These are phyloP conservation scores for Sinonovacula constricta DNA, from an alignment of 1,140 invertebrate species.

Conservation along the genomic window DNA sequence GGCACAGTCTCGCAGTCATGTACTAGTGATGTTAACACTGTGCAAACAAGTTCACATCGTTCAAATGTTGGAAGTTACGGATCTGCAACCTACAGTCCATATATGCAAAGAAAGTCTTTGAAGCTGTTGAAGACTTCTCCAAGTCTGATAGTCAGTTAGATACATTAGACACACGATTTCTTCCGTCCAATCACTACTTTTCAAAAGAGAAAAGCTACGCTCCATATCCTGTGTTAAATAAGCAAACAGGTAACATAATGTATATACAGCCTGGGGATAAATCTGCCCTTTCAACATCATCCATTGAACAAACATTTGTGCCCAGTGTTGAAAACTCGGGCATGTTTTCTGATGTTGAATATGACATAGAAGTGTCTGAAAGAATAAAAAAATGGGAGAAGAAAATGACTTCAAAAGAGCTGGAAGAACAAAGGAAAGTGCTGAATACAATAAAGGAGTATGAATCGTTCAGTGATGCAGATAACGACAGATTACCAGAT, in stretches of 20 bases:
- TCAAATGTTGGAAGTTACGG: slow-evolving; percentile 7
- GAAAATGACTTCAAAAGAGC: slow-evolving; percentile 49
- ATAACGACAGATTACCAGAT: slow-evolving; percentile 43
- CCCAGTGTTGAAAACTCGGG: slow-evolving; percentile 60
- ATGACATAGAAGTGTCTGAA: slow-evolving; percentile 74
- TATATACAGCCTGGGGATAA: slow-evolving; percentile 24
- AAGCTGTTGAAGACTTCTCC: slow-evolving; percentile 66
- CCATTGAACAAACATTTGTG: too few relatives aligned
- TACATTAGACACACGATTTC: neutral
- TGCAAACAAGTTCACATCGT: neutral
- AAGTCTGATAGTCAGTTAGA: slow-evolving; percentile 73
- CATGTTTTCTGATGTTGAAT: slow-evolving; percentile 77
- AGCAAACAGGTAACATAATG: slow-evolving; percentile 30
- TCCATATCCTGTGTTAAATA: slow-evolving; percentile 47
- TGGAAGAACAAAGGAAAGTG: slow-evolving; percentile 37
- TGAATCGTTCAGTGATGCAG: slow-evolving; percentile 45
- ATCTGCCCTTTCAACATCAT: slow-evolving; percentile 28
- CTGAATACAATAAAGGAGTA: slow-evolving; percentile 51
- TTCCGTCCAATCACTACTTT: slow-evolving; percentile 14
- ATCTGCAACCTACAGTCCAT: slow-evolving; percentile 57
- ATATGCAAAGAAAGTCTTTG: slow-evolving; percentile 51
- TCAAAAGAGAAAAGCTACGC: slow-evolving; percentile 48
- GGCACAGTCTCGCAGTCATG: neutral
- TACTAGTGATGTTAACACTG: neutral
- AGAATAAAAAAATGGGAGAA: slow-evolving; percentile 75